Evolutionary conservation across 2,888 invertebrate species (phyloP).

Genomic region (Neocrepidodera transversa): DNA sequence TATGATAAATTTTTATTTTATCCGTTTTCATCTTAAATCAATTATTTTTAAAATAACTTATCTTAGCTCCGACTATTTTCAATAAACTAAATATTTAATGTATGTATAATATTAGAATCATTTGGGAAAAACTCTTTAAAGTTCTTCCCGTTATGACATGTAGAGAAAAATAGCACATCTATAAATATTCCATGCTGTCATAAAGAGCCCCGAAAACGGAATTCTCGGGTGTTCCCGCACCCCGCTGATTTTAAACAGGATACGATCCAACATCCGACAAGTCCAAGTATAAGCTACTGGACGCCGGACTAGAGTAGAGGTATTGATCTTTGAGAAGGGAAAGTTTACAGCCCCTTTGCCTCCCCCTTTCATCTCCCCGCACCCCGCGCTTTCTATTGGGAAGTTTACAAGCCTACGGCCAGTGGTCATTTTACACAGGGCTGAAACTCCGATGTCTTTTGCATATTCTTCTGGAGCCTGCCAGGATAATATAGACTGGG

Average conservation of each 20-base stretch:
- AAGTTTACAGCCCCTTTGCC: constrained; percentile 60
- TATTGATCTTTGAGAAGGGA: constrained; percentile 64
- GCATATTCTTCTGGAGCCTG: constrained; percentile 50
- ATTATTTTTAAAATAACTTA: too few relatives aligned
- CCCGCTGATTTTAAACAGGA: constrained; percentile 22
- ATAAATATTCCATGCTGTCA: constrained; percentile 15
- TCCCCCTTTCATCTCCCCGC: constrained; percentile 37
- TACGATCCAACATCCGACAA: constrained; percentile 29
- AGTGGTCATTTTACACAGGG: constrained; percentile 61
- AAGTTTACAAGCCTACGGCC: constrained; percentile 61
- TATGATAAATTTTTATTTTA: too few relatives aligned
- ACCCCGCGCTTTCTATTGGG: constrained; percentile 50
- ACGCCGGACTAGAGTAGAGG: constrained; percentile 60
- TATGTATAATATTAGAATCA: too few relatives aligned
- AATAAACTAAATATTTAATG: too few relatives aligned
- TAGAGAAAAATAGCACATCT: neutral
- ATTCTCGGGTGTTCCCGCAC: constrained; percentile 9
- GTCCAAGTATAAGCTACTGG: constrained; percentile 54
- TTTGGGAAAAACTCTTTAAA: too few relatives aligned
- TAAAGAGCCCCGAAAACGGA: constrained; percentile 12
- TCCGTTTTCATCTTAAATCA: too few relatives aligned
- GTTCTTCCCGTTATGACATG: neutral
- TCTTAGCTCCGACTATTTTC: too few relatives aligned
- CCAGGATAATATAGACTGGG: constrained; percentile 19
- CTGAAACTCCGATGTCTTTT: constrained; percentile 55